Evolutionary conservation across 2,888 invertebrate species (phyloP).

Genomic region (Parnassius smintheus): DNA sequence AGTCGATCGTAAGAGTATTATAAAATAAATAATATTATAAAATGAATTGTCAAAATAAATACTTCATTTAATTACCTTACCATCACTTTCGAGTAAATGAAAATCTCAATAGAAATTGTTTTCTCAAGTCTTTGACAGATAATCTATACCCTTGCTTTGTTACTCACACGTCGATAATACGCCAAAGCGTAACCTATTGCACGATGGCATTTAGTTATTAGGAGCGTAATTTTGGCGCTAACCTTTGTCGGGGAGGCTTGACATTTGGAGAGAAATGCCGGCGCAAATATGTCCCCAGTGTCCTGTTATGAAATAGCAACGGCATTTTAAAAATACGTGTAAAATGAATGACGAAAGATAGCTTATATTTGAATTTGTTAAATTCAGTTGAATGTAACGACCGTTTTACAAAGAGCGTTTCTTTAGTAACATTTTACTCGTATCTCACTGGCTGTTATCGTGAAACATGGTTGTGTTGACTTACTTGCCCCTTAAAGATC

Average conservation of each 20-base stretch:
- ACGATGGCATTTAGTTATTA: constrained; percentile 26
- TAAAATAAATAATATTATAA: no score
- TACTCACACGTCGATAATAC: constrained; percentile 1
- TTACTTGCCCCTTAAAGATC: no score
- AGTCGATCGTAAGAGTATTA: no score
- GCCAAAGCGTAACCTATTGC: constrained; percentile 14
- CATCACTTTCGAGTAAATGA: no score
- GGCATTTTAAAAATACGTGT: constrained; percentile 5
- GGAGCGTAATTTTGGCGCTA: constrained; percentile 20
- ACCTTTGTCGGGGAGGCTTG: constrained; percentile 14
- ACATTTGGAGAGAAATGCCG: constrained; percentile 22
- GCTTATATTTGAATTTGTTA: background rate
- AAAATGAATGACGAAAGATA: background rate
- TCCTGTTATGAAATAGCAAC: constrained; percentile 23
- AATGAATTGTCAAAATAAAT: no score
- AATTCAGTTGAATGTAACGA: background rate
- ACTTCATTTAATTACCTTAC: no score
- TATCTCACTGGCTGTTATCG: no score
- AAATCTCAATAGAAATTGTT: no score
- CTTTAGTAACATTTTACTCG: no score
- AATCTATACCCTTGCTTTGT: constrained; percentile 8
- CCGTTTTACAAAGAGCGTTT: no score
- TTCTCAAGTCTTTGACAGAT: no score
- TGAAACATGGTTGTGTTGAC: no score
- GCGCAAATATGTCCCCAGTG: constrained; percentile 9